Evolutionary conservation across 2,797 vertebrate species (phyloP).

Genomic region (Lepus oiostolus): DNA sequence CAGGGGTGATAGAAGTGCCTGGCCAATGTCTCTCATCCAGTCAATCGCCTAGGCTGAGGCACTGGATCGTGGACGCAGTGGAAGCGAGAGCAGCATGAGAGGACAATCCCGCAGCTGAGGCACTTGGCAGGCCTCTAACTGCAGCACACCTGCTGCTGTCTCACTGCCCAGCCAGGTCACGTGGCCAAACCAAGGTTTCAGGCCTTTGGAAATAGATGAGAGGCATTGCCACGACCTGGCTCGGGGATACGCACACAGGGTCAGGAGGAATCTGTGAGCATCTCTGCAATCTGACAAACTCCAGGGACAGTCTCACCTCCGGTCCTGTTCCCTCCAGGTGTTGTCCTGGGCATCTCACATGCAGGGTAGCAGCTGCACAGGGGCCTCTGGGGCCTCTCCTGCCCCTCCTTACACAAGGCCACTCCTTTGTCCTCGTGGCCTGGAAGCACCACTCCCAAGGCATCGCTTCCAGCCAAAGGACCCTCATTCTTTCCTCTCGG

Average conservation of each 20-base stretch:
- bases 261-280: background rate
- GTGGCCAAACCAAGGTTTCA: background rate
- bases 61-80: background rate
- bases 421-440: background rate
- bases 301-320: background rate
- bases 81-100: background rate
- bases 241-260: background rate
- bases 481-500: conserved; percentile 35
- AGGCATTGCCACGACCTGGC: background rate
- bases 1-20: background rate
- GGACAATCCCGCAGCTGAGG: background rate
- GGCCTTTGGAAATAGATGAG: background rate
- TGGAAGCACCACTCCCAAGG: background rate
- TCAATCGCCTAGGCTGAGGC: background rate
- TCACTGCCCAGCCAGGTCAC: background rate
- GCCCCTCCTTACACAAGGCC: background rate
- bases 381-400: background rate
- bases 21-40: background rate
- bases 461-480: background rate
- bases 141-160: background rate
- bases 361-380: background rate
- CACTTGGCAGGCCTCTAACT: background rate
- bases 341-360: background rate
- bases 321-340: background rate
- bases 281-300: background rate